Conservation (phyloP, 2,888 invertebrate genomes). For the Prosapia bicincta region DNA sequence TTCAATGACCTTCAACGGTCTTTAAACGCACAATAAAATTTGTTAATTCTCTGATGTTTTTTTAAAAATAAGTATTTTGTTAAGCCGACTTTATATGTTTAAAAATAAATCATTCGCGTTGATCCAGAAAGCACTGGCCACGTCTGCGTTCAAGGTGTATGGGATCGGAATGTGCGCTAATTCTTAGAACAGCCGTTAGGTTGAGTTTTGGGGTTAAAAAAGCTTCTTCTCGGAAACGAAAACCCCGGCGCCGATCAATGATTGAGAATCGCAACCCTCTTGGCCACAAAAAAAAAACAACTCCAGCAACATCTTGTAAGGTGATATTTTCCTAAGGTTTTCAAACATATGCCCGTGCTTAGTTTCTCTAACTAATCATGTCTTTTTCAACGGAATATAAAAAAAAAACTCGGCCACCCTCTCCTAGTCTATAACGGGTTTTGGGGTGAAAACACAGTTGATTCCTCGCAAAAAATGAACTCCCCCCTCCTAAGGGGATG, state of each 20-base stretch:
- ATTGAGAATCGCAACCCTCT: not conserved
- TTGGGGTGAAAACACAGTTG: constrained; percentile 25
- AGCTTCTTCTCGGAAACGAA: not conserved
- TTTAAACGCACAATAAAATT: too few species aligned
- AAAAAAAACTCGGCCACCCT: constrained; percentile 10
- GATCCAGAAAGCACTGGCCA: too few species aligned
- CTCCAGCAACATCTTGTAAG: constrained; percentile 26
- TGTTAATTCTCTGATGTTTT: too few species aligned
- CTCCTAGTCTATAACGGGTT: constrained; percentile 19
- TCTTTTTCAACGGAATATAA: constrained; percentile 5
- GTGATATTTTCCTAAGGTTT: constrained; percentile 28
- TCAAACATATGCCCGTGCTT: constrained; percentile 24
- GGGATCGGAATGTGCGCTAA: not conserved
- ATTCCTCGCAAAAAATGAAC: constrained; percentile 19
- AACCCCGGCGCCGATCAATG: not conserved
- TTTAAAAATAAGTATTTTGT: too few species aligned
- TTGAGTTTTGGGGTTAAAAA: not conserved
- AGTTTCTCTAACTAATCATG: constrained; percentile 23
- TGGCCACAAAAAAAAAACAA: not conserved
- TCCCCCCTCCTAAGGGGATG: constrained; percentile 7
- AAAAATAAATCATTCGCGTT: too few species aligned
- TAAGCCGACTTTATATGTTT: too few species aligned
- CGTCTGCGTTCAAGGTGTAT: not conserved
- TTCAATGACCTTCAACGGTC: too few species aligned
- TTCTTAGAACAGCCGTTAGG: not conserved